These are phyloP conservation scores for Indicator maculatus DNA, from an alignment of 2,113 vertebrate species.

Conservation along the genomic window DNA sequence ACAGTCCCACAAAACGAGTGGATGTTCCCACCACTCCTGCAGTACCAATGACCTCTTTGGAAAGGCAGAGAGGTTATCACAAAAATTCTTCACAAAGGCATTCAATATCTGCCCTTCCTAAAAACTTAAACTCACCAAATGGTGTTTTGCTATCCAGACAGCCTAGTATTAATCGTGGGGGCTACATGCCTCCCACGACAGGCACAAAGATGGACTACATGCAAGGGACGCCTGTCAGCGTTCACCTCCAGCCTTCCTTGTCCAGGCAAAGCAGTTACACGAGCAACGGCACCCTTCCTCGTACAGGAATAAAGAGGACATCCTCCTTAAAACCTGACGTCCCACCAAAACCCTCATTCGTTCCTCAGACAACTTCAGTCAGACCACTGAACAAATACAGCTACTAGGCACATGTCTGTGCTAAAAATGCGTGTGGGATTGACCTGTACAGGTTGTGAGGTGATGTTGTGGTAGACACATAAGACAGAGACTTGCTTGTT, in stretches of 20 bases:
- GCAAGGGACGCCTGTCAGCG: constrained; percentile 86
- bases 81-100: constrained; percentile 95
- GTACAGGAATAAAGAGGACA: constrained; percentile 94
- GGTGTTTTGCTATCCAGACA: constrained; percentile 93
- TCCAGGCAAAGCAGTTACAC: constrained; percentile 95
- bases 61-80: constrained; percentile 92
- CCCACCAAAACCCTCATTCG: constrained; percentile 96
- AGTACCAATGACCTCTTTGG: constrained; percentile 91
- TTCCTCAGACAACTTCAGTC: constrained; percentile 91
- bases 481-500: constrained; percentile 75
- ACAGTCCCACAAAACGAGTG: constrained; percentile 96
- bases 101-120: constrained; percentile 93
- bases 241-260: constrained; percentile 89
- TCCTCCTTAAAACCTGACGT: constrained; percentile 96
- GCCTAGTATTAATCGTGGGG: constrained; percentile 92
- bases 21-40: constrained; percentile 91
- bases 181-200: constrained; percentile 86
- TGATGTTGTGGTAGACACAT: constrained; percentile 62
- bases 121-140: constrained; percentile 89
- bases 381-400: constrained; percentile 96
- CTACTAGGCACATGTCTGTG: constrained; percentile 83
- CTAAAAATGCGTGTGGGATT: constrained; percentile 57
- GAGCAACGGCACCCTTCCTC: constrained; percentile 93
- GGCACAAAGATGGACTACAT: constrained; percentile 94
- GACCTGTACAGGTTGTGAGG: constrained; percentile 61